Percentiles rank a stretch among this genome's conserved stretches.
These are phyloP conservation scores for Antechinus flavipes DNA, from an alignment of 2,113 vertebrate species.

Conservation along the genomic window DNA sequence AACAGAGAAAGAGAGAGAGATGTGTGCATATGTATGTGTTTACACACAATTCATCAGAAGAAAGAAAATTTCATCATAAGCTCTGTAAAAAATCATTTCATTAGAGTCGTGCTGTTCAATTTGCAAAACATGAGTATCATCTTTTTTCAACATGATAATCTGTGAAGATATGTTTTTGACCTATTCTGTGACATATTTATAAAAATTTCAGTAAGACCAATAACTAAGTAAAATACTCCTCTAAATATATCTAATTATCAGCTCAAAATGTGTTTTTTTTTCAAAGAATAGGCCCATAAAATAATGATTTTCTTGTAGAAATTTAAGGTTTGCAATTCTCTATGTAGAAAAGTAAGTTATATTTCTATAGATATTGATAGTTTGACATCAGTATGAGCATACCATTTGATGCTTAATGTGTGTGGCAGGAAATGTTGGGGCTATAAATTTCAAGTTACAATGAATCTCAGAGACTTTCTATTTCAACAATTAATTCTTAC, in stretches of 20 bases:
- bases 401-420: not conserved
- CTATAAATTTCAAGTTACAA: not conserved
- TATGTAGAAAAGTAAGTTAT: not conserved
- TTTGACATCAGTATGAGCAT: not conserved
- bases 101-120: not conserved
- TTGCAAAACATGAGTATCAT: not conserved
- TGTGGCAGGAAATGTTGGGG: not conserved
- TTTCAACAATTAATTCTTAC: not conserved
- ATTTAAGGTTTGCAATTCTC: not conserved
- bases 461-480: not conserved
- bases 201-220: not conserved
- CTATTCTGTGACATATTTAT: not conserved
- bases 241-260: not conserved
- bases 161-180: not conserved
- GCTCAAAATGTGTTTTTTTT: not conserved
- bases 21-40: too few relatives aligned
- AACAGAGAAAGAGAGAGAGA: too few relatives aligned
- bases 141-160: not conserved
- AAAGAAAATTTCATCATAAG: not conserved
- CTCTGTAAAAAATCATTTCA: not conserved
- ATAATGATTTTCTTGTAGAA: not conserved
- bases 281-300: not conserved
- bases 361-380: not conserved
- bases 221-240: not conserved
- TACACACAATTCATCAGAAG: not conserved